Evolutionary conservation across 1,140 invertebrate genomes (phyloP), one percentile per base, ranked within the genome.

Genomic region (Apis florea): DNA sequence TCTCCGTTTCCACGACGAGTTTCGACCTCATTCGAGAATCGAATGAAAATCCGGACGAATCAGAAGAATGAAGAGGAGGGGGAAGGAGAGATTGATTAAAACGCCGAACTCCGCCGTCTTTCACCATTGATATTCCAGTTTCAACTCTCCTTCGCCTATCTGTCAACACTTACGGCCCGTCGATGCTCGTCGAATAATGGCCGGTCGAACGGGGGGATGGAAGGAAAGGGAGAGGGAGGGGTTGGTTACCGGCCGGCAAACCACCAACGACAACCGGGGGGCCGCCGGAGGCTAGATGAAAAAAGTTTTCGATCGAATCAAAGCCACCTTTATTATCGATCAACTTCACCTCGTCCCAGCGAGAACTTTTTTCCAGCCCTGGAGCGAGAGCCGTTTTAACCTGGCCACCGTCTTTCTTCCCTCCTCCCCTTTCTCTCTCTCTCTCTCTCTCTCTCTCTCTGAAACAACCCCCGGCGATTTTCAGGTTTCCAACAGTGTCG

Each of bases 21-120:
- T 47, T 40, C 19, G 19, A 12, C 1, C 10, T 2, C n/a, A n/a
- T n/a, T n/a, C 9, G 73, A 5, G 31, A 68, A 82, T 70, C 66
- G 63, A 51, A 85, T 61, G 31, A 47, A 68, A 53, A 51, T 67
- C 54, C 64, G 68, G 77, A 79, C 64, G 72, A 79, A 72, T 17
- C 47, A 13, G 51, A 9, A 0, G 69, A 21, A 19, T 5, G 31
- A 21, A n/a, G 24, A 54, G 9, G 12, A 2, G 12, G 3, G 26
- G 58, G 53, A 72, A 63, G 59, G 58, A 75, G 80, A 89, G 88
- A 89, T 89, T 87, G 88, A 89, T 89, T 87, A 87, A 88, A 89
- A 89, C 83, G 79, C 47, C 56, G 67, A 78, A 89, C 84, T 89
- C 85, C 70, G 85, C 81, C 85, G 73, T 85, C 77, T 84, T 89